A percentile compares a stretch with the other conserved stretches of the same genome.
phyloP scores from a whole-genome alignment of 2,888 invertebrate genomes.

The Tetramorium bicarinatum region DNA sequence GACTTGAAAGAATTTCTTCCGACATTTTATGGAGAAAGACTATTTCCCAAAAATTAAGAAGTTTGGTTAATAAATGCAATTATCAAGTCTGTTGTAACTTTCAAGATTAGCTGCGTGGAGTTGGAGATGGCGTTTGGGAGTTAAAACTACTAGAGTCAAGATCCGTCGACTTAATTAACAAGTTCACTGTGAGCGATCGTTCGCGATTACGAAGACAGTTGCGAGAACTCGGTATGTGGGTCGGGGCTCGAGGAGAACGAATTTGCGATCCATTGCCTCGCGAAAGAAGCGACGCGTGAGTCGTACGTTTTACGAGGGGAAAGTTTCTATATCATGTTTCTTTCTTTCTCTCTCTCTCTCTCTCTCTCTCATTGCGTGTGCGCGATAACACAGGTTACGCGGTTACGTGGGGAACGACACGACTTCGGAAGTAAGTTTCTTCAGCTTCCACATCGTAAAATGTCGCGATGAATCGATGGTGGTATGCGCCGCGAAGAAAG shows the following conservation, averaged over 20 bases:
- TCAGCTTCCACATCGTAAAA: constrained; percentile 24
- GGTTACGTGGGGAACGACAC: not conserved
- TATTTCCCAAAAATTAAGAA: not conserved
- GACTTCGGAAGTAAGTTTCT: constrained; percentile 36
- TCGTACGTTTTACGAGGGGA: constrained; percentile 40
- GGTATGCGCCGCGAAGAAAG: constrained; percentile 6
- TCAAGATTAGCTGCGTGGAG: not conserved
- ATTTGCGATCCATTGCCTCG: constrained; percentile 16
- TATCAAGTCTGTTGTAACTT: not conserved
- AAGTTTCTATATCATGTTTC: constrained; percentile 28
- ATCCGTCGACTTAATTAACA: constrained; percentile 29
- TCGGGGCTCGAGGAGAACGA: constrained; percentile 12
- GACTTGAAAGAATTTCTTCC: not conserved
- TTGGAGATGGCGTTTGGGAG: not conserved
- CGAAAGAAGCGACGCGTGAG: constrained; percentile 25
- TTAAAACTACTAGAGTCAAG: not conserved
- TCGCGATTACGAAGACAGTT: constrained; percentile 22
- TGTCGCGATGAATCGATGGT: constrained; percentile 35
- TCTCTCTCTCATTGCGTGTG: not conserved
- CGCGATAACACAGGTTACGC: not conserved
- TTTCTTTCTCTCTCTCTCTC: not conserved
- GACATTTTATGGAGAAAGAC: not conserved
- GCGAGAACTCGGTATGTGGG: constrained; percentile 30
- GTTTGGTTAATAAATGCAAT: not conserved
- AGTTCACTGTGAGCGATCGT: constrained; percentile 12